Conservation (phyloP, 2,113 vertebrate species). For the Aptenodytes patagonicus region DNA sequence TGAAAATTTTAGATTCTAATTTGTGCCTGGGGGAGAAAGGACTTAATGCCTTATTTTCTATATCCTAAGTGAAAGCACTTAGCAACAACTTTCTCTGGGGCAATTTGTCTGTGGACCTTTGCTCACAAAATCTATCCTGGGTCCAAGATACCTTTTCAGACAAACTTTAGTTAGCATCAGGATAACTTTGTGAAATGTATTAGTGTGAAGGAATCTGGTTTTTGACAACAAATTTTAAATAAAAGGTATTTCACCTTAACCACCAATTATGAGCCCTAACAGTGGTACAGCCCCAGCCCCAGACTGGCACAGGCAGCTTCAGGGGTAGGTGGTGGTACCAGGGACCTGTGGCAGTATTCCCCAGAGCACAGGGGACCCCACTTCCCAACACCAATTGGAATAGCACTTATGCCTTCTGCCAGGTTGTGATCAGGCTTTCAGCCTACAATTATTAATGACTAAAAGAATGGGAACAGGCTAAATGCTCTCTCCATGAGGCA, state of each 20-base stretch:
- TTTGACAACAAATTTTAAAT: neutral
- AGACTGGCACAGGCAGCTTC: neutral
- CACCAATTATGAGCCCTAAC: neutral
- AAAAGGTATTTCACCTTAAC: neutral
- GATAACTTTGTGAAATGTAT: neutral
- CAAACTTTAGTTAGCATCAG: neutral
- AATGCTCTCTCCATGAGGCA: neutral
- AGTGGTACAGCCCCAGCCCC: neutral
- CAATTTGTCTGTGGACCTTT: neutral
- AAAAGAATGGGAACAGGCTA: neutral
- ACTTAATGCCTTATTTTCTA: neutral
- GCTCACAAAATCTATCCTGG: neutral
- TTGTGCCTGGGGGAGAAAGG: neutral
- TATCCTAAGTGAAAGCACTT: neutral
- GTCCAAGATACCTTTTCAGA: neutral
- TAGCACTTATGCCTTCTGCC: neutral
- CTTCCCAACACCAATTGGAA: neutral
- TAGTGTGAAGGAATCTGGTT: neutral
- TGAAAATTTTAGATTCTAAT: neutral
- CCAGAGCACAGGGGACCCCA: fast-evolving
- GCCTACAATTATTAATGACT: neutral
- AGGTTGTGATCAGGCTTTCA: neutral
- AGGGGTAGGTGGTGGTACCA: neutral
- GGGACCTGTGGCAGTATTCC: fast-evolving
- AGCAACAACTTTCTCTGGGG: neutral